A percentile compares a stretch with the other conserved stretches of the same genome.
Evolutionary conservation across 1,140 invertebrate species (phyloP).

Genomic region (Acromyrmex charruanus): DNA sequence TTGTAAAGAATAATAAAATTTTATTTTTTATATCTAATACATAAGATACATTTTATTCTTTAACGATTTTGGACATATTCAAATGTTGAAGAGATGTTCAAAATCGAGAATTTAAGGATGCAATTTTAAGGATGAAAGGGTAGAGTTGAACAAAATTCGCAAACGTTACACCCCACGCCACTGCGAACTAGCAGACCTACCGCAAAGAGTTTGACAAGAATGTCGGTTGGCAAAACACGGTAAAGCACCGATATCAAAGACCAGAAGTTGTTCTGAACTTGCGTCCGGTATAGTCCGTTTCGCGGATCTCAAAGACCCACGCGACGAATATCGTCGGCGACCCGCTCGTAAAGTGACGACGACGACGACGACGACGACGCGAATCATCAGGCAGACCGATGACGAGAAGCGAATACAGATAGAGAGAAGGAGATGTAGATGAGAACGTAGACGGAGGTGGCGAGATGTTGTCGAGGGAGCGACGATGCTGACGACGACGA

Average conservation of each 20-base stretch:
- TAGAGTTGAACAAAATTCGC: neutral
- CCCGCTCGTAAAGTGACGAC: conserved; percentile 71
- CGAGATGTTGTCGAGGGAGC: conserved; percentile 44
- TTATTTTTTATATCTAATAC: too few relatives aligned
- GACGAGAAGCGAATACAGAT: conserved; percentile 26
- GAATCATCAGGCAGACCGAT: conserved; percentile 44
- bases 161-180: conserved; percentile 1
- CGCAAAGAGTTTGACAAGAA: conserved; percentile 13
- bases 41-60: too few relatives aligned
- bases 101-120: neutral
- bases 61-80: neutral
- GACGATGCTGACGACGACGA: conserved; percentile 41
- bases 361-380: conserved; percentile 22
- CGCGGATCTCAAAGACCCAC: conserved; percentile 63
- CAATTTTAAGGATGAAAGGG: neutral
- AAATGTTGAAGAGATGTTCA: neutral
- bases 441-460: conserved; percentile 35
- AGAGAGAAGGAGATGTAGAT: conserved; percentile 17
- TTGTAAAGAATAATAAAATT: neutral
- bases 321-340: conserved; percentile 39
- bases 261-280: conserved; percentile 41
- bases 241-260: conserved; percentile 71
- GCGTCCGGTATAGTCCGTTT: conserved; percentile 32
- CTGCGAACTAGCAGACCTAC: conserved; percentile 1
- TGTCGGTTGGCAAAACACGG: neutral